A percentile compares a stretch with the other conserved stretches of the same genome.
Evolutionary conservation across 2,797 vertebrate genomes (phyloP).

Genomic region (Ciconia nigra): DNA sequence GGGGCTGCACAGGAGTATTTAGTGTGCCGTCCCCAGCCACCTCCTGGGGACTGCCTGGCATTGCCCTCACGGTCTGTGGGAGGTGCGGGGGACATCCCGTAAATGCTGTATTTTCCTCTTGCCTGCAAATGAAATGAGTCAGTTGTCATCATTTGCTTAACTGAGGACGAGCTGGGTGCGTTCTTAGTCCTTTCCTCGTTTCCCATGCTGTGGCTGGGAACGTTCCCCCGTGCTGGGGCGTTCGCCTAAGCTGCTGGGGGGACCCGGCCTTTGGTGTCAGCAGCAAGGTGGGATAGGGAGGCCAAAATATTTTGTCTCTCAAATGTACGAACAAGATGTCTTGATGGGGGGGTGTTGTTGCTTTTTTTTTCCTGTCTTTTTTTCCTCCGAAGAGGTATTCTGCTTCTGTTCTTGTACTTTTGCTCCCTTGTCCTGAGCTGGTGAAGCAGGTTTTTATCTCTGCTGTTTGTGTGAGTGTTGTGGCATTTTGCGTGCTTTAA

Average conservation of each 20-base stretch:
- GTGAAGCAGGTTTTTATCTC: not conserved
- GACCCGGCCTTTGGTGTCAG: not conserved
- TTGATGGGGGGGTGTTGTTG: no score
- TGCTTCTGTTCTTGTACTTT: not conserved
- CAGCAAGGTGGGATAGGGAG: not conserved
- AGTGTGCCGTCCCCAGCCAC: not conserved
- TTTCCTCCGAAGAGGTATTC: not conserved
- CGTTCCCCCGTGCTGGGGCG: accelerated
- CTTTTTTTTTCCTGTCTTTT: no score
- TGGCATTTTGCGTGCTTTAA: not conserved
- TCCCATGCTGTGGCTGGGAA: not conserved
- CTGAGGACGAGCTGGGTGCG: not conserved
- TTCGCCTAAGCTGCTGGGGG: not conserved
- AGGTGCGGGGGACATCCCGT: not conserved
- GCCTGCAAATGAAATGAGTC: not conserved
- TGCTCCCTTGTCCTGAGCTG: not conserved
- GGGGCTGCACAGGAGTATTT: no score
- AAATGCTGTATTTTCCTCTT: not conserved
- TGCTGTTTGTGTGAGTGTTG: not conserved
- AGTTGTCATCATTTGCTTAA: not conserved
- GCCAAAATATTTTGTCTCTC: not conserved
- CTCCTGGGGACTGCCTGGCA: no score
- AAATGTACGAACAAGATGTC: not conserved
- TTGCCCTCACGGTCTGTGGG: accelerated
- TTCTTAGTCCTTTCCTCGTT: not conserved